These are phyloP conservation scores for Anableps anableps DNA, from an alignment of 2,797 vertebrate species.

Conservation along the genomic window DNA sequence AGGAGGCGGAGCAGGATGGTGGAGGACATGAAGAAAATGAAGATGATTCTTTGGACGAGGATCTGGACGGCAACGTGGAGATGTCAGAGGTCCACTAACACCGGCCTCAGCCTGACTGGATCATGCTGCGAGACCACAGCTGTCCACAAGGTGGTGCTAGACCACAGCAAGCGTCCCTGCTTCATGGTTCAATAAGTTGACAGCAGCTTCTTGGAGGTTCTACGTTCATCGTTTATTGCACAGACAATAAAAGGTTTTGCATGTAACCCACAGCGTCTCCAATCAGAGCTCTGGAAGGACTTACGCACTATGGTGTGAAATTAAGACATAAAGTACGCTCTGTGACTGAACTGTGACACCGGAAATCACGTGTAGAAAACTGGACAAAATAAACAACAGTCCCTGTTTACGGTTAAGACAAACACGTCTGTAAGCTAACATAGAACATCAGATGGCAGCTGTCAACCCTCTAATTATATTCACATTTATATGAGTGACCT, in stretches of 20 bases:
- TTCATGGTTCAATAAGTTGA: constrained; percentile 36
- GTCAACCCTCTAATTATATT: constrained; percentile 26
- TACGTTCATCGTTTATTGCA: constrained; percentile 84
- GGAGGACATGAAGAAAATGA: constrained; percentile 20
- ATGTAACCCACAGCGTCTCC: constrained; percentile 35
- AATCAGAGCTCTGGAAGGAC: constrained; percentile 46
- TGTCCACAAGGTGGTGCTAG: constrained; percentile 47
- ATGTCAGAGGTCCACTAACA: constrained; percentile 56
- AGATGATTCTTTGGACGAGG: constrained; percentile 44
- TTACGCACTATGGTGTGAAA: constrained; percentile 17
- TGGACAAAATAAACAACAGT: constrained; percentile 36
- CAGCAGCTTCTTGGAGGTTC: constrained; percentile 44
- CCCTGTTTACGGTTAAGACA: constrained; percentile 18
- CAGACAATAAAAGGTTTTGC: constrained; percentile 52
- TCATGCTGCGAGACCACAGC: constrained; percentile 3
- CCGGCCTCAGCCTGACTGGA: background rate
- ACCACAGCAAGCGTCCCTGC: background rate
- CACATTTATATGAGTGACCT: constrained; percentile 29
- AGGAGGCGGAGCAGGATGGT: constrained; percentile 41
- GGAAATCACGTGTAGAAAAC: constrained; percentile 55
- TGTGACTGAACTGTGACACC: background rate
- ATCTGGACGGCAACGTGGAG: constrained; percentile 57
- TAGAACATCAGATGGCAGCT: constrained; percentile 23
- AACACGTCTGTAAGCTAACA: constrained; percentile 16
- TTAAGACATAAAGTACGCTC: constrained; percentile 7